A percentile compares a stretch with the other conserved stretches of the same genome.
phyloP scores from a whole-genome alignment of 2,113 vertebrate genomes.

The Scophthalmus maximus region DNA sequence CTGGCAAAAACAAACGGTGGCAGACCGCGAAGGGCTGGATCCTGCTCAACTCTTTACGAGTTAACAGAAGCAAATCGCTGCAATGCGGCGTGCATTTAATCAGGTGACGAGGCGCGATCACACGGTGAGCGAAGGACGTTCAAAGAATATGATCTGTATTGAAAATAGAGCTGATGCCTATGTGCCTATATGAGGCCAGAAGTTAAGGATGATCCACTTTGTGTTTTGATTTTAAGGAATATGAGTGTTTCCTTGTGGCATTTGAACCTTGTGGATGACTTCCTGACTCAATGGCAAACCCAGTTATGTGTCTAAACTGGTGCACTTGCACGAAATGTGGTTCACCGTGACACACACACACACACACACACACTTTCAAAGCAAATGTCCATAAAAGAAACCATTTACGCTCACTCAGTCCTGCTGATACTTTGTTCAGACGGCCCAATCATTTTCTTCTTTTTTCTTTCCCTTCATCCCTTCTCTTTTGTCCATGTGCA shows the following conservation, averaged over 20 bases:
- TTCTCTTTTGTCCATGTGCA: slow-evolving; percentile 1
- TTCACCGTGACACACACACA: not conserved
- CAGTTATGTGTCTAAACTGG: not conserved
- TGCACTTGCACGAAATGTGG: not conserved
- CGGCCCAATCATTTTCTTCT: too few species aligned
- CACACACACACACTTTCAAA: not conserved
- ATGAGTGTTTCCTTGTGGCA: not conserved
- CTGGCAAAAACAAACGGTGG: slow-evolving; percentile 16
- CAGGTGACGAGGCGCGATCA: not conserved
- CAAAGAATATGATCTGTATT: not conserved
- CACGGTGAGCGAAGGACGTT: not conserved
- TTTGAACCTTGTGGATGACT: not conserved
- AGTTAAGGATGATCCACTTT: not conserved
- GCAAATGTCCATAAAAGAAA: not conserved
- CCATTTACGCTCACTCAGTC: not conserved
- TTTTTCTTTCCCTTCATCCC: not conserved
- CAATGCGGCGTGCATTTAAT: not conserved
- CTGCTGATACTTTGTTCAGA: not conserved
- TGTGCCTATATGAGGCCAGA: not conserved
- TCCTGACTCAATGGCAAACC: too few species aligned
- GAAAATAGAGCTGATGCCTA: not conserved
- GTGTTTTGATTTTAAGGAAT: not conserved
- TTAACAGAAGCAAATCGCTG: not conserved
- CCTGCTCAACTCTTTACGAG: not conserved
- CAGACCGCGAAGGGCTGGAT: not conserved